These are phyloP conservation scores for Colletes latitarsis DNA, from an alignment of 1,140 invertebrate species.

Conservation along the genomic window DNA sequence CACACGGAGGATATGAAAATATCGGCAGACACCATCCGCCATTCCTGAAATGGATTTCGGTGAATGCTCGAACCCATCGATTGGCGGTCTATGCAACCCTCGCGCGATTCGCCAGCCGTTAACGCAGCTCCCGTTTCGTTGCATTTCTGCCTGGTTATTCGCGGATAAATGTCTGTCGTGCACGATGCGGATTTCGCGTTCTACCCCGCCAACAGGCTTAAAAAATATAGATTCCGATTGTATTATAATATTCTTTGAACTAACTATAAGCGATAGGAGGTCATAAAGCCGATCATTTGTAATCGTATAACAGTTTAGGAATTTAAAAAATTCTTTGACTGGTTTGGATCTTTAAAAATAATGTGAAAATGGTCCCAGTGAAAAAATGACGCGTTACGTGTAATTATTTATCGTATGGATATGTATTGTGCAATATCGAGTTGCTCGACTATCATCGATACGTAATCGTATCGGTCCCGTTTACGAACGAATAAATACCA, in stretches of 20 bases:
- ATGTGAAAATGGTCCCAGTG: too few relatives aligned
- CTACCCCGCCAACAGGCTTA: neutral
- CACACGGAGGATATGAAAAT: conserved; percentile 45
- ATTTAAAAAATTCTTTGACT: too few relatives aligned
- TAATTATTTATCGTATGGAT: too few relatives aligned
- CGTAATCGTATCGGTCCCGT: too few relatives aligned
- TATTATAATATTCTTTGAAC: too few relatives aligned
- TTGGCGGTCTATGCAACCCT: conserved; percentile 10
- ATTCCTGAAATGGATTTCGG: conserved; percentile 44
- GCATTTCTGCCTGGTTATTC: neutral
- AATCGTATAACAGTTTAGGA: too few relatives aligned
- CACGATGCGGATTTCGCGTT: neutral
- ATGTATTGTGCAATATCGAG: too few relatives aligned
- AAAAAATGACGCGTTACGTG: too few relatives aligned
- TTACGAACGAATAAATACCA: neutral
- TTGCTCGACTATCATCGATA: too few relatives aligned
- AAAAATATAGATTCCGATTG: neutral
- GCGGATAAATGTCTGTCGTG: neutral
- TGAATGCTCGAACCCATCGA: conserved; percentile 34
- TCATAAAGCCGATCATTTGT: too few relatives aligned
- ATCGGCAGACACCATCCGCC: conserved; percentile 41
- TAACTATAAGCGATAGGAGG: too few relatives aligned
- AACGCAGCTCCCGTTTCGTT: conserved; percentile 17
- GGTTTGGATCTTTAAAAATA: too few relatives aligned
- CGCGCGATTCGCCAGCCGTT: conserved; percentile 2